phyloP scores from a whole-genome alignment of 2,113 vertebrate genomes.

The Stigmatopora argus region DNA sequence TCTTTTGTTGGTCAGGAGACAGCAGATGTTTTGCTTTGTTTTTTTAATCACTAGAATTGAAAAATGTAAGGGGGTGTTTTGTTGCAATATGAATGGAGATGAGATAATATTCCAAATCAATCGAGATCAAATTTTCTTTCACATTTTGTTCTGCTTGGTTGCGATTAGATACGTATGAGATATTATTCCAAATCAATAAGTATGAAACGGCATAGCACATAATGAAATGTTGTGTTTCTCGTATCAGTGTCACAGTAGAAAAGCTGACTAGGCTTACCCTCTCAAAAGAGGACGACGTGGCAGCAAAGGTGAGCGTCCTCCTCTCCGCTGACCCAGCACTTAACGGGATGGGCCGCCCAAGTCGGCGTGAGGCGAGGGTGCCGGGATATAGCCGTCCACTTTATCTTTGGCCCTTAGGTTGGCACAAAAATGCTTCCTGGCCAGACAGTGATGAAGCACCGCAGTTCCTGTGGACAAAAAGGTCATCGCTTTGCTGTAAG shows the following conservation, averaged over 20 bases:
- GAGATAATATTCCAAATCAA: not conserved
- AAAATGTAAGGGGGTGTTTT: not conserved
- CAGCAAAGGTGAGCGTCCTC: conserved; percentile 65
- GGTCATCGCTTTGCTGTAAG: conserved; percentile 58
- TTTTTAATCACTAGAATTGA: not conserved
- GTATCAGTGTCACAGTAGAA: not conserved
- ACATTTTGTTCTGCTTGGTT: not conserved
- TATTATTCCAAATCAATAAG: not conserved
- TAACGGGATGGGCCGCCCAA: conserved; percentile 67
- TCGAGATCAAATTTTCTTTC: not conserved
- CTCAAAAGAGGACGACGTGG: conserved; percentile 50
- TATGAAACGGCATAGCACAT: not conserved
- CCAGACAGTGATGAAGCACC: conserved; percentile 70
- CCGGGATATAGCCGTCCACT: conserved; percentile 69
- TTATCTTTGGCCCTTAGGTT: conserved; percentile 54
- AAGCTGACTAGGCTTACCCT: conserved; percentile 48
- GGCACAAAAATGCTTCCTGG: conserved; percentile 46
- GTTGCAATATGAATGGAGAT: not conserved
- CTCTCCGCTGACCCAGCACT: conserved; percentile 62
- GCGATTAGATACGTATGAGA: not conserved
- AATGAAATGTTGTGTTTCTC: not conserved
- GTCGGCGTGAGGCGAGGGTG: conserved; percentile 48
- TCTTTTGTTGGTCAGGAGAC: not conserved
- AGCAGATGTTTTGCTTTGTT: not conserved
- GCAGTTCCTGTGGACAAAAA: conserved; percentile 48